Base-by-base conservation (phyloP, 2,113 vertebrate genomes). In the Dipodomys ordii region DNA sequence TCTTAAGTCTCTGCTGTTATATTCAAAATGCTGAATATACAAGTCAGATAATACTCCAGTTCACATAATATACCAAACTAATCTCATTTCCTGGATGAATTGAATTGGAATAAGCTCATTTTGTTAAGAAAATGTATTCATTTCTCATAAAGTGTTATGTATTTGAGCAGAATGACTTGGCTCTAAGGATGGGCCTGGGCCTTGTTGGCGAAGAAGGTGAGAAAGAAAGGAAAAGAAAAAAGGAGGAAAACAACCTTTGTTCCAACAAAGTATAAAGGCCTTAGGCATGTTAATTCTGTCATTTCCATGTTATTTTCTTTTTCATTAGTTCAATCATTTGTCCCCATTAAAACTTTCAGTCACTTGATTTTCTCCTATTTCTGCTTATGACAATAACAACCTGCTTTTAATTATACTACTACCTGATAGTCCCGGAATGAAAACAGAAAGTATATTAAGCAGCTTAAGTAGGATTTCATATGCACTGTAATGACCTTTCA, bases 141-240 rank as follows among this genome's bases (percentile, higher is more conserved):
- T 86, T 94, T 97, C 94, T 13, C 95, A 97, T 97, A 98, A 97
- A 95, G 60, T 92, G 98, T 98, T 97, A 86, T 96, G 94, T 98
- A 95, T 93, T 97, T 93, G 80, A 81, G 87, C 94, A 69, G 82
- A 94, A 93, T 80, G 65, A 10, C 46, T 97, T 95, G 97, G 96
- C 95, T 93, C 71, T 84, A 69, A 96, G 96, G 92, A 98, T 30
- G 85, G 89, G 62, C 46, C 73, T 32, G 27, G 20, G 84, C 72
- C 93, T 67, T 73, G 10, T 68, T 3, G 0, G 49, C 7, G 28
- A 67, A 92, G n/a, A 28, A 35, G 19, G n/a, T 3, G 0, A 91
- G 20, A 89, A 30, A 87, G n/a, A 30, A 81, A 73, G 30, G 12
- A 6, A 11, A 64, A 12, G 30, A 68, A 20, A 57, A 69, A 23